Evolutionary conservation across 2,797 vertebrate species (phyloP), one percentile per base, ranked within the genome.

Genomic region (Vipera latastei): DNA sequence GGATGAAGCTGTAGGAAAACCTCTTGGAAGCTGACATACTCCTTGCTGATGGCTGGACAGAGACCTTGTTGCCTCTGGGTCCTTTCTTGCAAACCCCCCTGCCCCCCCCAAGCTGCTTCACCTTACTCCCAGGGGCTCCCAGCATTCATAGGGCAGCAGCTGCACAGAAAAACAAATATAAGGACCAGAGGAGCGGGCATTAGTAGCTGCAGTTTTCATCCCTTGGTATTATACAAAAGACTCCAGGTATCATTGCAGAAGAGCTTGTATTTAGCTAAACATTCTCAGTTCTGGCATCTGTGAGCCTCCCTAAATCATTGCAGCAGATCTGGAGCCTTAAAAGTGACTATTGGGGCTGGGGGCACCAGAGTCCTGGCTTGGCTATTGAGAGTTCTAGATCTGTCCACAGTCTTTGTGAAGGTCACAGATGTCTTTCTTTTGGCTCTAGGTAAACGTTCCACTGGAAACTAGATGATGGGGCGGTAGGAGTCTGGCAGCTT

Each of bases 381-480:
- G 20, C 56, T n/a, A 8, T 2, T n/a, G 25, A 89, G 85, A 20
- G 16, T 44, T 2, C 32, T 4, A 20, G 25, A 53, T 0, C 38
- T 1, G 7, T 7, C 2, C 1, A 4, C 2, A 4, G 0, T 8
- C 88, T 61, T 93, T 22, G 38, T 22, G 18, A 9, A 44, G 38
- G 38, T 83, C 38, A 48, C 22, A 25, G 38, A 5, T 2, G 55
- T 85, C 4, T 61, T 97, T 92, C 2, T 51, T 97, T 94, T 32
- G 4, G 69, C 89, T 69, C 2, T 97, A 99, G 99, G 99, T 96
- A 99, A 99, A 95, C 98, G 99, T 95, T 99, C 98, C 89, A 97
- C 98, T 93, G 98, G 98, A 96, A 99, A 97, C 97, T 99, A 98
- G 98, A 88, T 4, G 63, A 2, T 0, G 6, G 48, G 85, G 93